Evolutionary conservation across 2,113 vertebrate species (phyloP), one percentile per base, ranked within the genome.

Genomic region (Larimichthys crocea): DNA sequence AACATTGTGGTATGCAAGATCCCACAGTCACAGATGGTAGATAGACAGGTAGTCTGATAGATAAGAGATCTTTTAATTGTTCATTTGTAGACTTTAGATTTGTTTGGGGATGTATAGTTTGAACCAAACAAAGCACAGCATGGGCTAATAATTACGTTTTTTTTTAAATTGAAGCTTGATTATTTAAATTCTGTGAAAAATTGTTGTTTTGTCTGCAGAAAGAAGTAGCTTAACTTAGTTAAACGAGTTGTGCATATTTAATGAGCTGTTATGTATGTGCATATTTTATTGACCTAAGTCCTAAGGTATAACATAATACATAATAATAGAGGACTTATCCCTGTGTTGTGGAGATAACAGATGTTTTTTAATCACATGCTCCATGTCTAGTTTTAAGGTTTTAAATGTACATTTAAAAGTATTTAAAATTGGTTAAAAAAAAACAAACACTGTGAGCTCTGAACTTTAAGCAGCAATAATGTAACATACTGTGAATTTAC

Each of bases 241-340:
- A 35, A 57, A 42, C 42, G 64, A 35, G 15, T 63, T 82, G 49
- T 69, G 15, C 11, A 72, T 56, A 22, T 66, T 75, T 61, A 55
- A 61, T 53, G 3, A 60, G 22, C 40, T 48, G 20, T 64, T 29
- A 9, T 4, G 15, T 31, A 17, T 70, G 62, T 65, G 14, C 46
- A 63, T 72, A 26, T 69, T 65, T 71, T 24, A 70, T 48, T 40
- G 17, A 26, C 15, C 3, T 49, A 59, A 50, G 44, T 24, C n/a
- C 17, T 40, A 8, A 2, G 7, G 35, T 40, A 40, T 40, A 40
- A 9, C 35, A 40, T 8, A 40, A 40, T 40, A 40, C 31, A 35
- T 35, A 35, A 35, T 40, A 40, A 40, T 40, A 40, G 35, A 40
- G 35, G 35, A 40, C 35, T 40, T 40, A 46, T 74, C 19, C 26